Conservation (phyloP, 2,888 invertebrate genomes). For the Digitonthophagus gazella region DNA sequence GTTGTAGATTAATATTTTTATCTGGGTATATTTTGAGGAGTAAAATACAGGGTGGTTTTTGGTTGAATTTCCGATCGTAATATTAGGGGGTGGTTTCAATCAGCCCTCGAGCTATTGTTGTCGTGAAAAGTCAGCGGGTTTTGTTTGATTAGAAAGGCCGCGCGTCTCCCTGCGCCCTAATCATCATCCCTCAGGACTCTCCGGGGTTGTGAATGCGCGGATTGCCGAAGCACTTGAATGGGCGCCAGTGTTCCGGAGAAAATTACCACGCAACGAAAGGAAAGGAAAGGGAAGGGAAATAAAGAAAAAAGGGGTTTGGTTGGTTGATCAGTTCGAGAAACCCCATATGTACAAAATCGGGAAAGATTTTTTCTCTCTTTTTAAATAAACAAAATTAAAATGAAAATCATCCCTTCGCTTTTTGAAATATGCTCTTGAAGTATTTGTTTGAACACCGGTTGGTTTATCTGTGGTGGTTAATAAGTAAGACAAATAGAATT, state of each 20-base stretch:
- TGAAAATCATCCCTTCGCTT: neutral
- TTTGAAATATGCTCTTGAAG: neutral
- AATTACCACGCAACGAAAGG: slow-evolving; percentile 1
- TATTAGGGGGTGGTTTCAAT: slow-evolving; percentile 26
- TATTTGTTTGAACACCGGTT: neutral
- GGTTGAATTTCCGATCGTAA: too few species aligned
- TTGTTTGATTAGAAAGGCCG: slow-evolving; percentile 51
- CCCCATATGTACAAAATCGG: slow-evolving; percentile 24
- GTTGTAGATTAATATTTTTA: too few species aligned
- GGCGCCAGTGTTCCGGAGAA: slow-evolving; percentile 5
- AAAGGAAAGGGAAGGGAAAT: slow-evolving; percentile 7
- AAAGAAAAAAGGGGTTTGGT: slow-evolving; percentile 13
- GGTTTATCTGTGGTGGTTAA: too few species aligned
- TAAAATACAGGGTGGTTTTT: neutral
- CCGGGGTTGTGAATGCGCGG: slow-evolving; percentile 3
- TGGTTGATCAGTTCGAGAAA: neutral
- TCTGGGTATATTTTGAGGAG: too few species aligned
- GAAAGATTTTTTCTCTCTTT: slow-evolving; percentile 30
- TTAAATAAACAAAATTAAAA: slow-evolving; percentile 30
- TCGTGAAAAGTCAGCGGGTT: slow-evolving; percentile 51
- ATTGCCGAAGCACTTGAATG: slow-evolving; percentile 11
- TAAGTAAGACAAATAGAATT: slow-evolving; percentile 46
- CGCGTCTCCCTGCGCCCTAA: slow-evolving; percentile 28
- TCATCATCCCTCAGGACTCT: slow-evolving; percentile 3
- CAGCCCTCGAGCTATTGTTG: slow-evolving; percentile 43